These are phyloP conservation scores for Suillia variegata DNA, from an alignment of 2,888 invertebrate species.

Conservation along the genomic window DNA sequence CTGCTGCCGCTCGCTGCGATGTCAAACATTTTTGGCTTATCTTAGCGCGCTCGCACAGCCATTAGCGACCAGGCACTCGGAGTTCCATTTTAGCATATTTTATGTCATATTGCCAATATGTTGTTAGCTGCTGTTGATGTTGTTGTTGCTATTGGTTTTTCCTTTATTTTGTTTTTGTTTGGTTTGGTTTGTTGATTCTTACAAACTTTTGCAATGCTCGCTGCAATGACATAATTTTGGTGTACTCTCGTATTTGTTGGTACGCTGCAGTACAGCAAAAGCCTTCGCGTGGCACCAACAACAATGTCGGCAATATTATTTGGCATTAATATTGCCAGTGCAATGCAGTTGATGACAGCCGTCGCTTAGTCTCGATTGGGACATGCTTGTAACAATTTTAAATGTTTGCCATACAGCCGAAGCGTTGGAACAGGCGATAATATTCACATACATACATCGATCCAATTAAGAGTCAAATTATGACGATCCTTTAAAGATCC, in stretches of 20 bases:
- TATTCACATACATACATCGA: too few relatives aligned
- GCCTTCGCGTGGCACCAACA: background rate
- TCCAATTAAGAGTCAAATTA: too few relatives aligned
- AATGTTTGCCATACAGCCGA: too few relatives aligned
- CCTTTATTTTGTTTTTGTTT: too few relatives aligned
- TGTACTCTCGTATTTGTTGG: background rate
- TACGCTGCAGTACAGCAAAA: background rate
- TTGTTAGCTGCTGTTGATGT: background rate
- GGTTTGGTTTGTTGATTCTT: too few relatives aligned
- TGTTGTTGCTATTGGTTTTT: too few relatives aligned
- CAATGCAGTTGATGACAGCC: too few relatives aligned
- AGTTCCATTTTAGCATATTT: background rate
- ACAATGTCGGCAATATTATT: background rate
- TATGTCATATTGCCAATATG: constrained; percentile 9
- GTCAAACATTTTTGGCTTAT: background rate
- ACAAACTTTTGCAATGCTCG: background rate
- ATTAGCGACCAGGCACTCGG: background rate
- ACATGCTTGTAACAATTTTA: too few relatives aligned
- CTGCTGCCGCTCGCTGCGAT: background rate
- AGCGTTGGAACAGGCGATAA: too few relatives aligned
- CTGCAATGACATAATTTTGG: constrained; percentile 11
- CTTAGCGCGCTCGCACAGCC: background rate
- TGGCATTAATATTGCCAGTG: too few relatives aligned
- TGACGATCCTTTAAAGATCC: too few relatives aligned
- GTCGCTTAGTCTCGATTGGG: too few relatives aligned